These are phyloP conservation scores for Rhimphoctona megacephalus DNA, from an alignment of 2,888 invertebrate species.

Conservation along the genomic window DNA sequence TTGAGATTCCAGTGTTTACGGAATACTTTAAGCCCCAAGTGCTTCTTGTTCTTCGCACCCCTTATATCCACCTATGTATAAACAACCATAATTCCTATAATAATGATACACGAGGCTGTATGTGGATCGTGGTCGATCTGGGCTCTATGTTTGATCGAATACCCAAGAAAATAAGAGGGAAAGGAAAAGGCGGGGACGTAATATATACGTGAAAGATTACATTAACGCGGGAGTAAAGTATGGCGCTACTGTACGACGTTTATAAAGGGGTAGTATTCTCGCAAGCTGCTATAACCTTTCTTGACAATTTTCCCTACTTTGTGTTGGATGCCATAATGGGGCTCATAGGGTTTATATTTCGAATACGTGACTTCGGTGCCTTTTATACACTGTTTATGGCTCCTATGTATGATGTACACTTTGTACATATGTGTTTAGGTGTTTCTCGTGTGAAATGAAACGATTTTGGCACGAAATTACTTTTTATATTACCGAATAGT, in stretches of 20 bases:
- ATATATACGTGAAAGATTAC: conserved; percentile 49
- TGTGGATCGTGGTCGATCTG: conserved; percentile 12
- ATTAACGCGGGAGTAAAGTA: conserved; percentile 62
- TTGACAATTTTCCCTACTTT: conserved; percentile 14
- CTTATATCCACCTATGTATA: not conserved
- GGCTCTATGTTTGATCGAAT: conserved; percentile 29
- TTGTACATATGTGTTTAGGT: conserved; percentile 6
- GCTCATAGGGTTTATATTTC: conserved; percentile 69
- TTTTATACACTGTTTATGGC: conserved; percentile 42
- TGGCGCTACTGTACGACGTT: conserved; percentile 25
- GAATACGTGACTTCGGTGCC: conserved; percentile 74
- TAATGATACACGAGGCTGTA: not conserved
- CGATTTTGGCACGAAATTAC: conserved; percentile 12
- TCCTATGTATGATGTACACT: not conserved
- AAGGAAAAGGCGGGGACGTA: not conserved
- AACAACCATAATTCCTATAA: conserved; percentile 31
- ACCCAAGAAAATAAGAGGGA: not conserved
- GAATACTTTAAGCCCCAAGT: not conserved
- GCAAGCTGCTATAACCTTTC: conserved; percentile 24
- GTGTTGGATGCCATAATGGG: conserved; percentile 4
- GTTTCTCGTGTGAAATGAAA: conserved; percentile 7
- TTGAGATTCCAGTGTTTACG: conserved; percentile 26
- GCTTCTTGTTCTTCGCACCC: conserved; percentile 20
- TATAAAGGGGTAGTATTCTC: conserved; percentile 56
- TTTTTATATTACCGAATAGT: not conserved